These are phyloP conservation scores for Drosophila emarginata DNA, from an alignment of 2,888 invertebrate species.

Conservation along the genomic window DNA sequence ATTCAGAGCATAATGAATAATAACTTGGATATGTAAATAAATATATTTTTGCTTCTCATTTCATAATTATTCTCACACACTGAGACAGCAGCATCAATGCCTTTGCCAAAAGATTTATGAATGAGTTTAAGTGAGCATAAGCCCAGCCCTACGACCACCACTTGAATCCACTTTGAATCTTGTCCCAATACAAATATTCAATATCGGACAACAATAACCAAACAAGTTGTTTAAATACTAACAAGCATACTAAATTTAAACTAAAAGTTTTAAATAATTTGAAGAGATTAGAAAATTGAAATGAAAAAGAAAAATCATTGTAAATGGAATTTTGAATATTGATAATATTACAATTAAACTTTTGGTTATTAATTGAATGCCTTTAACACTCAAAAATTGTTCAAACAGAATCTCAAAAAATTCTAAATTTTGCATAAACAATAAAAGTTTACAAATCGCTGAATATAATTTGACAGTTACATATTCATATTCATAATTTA, in stretches of 20 bases:
- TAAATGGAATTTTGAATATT: no score
- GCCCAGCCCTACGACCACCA: background rate
- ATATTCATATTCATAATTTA: no score
- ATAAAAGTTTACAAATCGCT: no score
- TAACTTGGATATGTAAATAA: constrained; percentile 59
- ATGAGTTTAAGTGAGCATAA: constrained; percentile 47
- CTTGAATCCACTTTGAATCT: background rate
- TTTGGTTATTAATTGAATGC: no score
- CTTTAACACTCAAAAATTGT: no score
- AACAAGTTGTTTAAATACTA: background rate
- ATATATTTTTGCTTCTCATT: background rate
- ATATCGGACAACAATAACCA: background rate
- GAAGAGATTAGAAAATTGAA: no score
- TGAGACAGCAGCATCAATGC: constrained; percentile 19
- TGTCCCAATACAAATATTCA: background rate
- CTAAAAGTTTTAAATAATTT: background rate
- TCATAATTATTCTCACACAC: constrained; percentile 32
- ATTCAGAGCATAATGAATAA: constrained; percentile 54
- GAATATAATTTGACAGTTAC: no score
- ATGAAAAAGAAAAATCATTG: no score
- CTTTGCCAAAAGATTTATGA: constrained; percentile 63
- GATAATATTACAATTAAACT: no score
- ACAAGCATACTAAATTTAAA: background rate
- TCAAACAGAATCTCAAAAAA: no score
- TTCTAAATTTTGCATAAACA: no score